A percentile compares a stretch with the other conserved stretches of the same genome.
Conservation (phyloP, 2,888 invertebrate genomes). For the Sinodicranocentrus sp. region DNA sequence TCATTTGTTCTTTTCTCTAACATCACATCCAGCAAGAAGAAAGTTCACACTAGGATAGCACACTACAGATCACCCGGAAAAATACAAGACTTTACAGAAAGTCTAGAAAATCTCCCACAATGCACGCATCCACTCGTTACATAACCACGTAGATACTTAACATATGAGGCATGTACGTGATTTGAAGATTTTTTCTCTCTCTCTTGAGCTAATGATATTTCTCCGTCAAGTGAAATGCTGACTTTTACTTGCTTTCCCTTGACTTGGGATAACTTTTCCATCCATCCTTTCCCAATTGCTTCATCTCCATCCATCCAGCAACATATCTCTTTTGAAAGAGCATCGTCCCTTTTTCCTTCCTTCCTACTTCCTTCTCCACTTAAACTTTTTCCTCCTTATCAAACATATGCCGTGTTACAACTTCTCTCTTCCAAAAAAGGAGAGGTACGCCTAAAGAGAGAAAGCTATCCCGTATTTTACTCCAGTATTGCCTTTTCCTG, state of each 20-base stretch:
- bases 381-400: slow-evolving; percentile 10
- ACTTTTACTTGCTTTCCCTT: slow-evolving; percentile 36
- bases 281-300: slow-evolving; percentile 31
- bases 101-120: not conserved
- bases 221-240: slow-evolving; percentile 64
- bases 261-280: slow-evolving; percentile 50
- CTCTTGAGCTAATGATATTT: slow-evolving; percentile 65
- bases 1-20: slow-evolving; percentile 46
- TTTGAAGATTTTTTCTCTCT: slow-evolving; percentile 60
- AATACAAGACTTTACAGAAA: not conserved
- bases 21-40: slow-evolving; percentile 38
- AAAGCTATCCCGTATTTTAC: not conserved
- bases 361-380: slow-evolving; percentile 34
- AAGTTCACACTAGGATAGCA: slow-evolving; percentile 36
- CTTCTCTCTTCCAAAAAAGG: not conserved
- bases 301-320: slow-evolving; percentile 25
- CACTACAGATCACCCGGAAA: not conserved
- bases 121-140: slow-evolving; percentile 3
- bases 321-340: slow-evolving; percentile 14
- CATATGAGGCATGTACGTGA: slow-evolving; percentile 62
- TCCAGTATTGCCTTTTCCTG: not conserved
- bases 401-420: slow-evolving; percentile 4
- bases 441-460: not conserved
- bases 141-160: slow-evolving; percentile 29
- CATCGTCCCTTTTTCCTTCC: slow-evolving; percentile 37